Conservation (phyloP, 2,113 vertebrate species). For the Dasypus novemcinctus region DNA sequence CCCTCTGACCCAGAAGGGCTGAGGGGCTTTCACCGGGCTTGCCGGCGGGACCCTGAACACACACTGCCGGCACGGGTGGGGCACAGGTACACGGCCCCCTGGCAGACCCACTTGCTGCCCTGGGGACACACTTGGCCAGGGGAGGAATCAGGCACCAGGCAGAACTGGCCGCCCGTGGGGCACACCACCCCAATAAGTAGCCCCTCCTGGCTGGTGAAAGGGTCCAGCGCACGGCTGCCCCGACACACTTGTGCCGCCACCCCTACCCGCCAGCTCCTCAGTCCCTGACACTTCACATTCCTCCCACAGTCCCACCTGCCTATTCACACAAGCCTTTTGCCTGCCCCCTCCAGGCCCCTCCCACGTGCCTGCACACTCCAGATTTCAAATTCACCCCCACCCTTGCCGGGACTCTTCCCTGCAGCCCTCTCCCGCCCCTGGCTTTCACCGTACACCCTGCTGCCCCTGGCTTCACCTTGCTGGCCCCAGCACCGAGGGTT, state of each 20-base stretch:
- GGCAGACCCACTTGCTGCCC: not conserved
- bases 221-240: not conserved
- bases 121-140: not conserved
- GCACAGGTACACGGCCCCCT: not conserved
- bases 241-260: not conserved
- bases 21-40: not conserved
- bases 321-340: conserved; percentile 9
- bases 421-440: not conserved
- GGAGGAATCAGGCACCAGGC: not conserved
- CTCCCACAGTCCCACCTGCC: conserved; percentile 65
- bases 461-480: not conserved
- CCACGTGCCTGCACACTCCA: not conserved
- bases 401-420: not conserved
- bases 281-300: conserved; percentile 69
- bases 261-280: not conserved
- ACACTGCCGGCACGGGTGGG: not conserved
- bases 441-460: not conserved
- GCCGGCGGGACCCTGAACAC: not conserved
- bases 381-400: not conserved
- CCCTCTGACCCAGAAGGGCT: not conserved
- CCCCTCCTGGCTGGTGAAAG: not conserved
- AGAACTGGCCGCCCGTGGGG: not conserved
- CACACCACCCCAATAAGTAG: not conserved
- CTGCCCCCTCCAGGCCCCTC: not conserved
- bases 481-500: not conserved